These are phyloP conservation scores for Pantelozetes paolii DNA, from an alignment of 2,888 invertebrate genomes.

Conservation along the genomic window DNA sequence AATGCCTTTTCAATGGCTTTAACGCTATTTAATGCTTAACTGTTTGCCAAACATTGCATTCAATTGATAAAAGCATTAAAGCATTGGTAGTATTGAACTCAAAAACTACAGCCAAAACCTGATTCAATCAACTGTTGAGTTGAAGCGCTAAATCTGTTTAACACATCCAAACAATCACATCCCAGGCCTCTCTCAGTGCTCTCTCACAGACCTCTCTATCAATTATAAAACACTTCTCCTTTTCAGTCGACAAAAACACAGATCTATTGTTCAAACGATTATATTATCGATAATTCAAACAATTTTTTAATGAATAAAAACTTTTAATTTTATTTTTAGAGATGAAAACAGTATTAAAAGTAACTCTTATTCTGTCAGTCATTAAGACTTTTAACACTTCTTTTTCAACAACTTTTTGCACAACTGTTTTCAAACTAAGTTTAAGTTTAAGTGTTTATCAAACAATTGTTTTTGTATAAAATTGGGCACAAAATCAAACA, in stretches of 20 bases:
- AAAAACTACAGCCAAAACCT: background rate
- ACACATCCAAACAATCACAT: too few species aligned
- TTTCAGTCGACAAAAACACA: background rate
- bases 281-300: background rate
- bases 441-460: background rate
- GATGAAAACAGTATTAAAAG: background rate
- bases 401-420: background rate
- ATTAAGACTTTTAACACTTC: background rate
- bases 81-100: constrained; percentile 22
- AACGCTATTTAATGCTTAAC: background rate
- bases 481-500: constrained; percentile 17
- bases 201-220: too few species aligned
- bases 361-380: background rate
- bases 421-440: background rate
- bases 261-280: background rate
- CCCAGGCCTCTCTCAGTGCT: too few species aligned
- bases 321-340: background rate
- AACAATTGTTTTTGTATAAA: background rate
- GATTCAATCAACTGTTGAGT: constrained; percentile 7
- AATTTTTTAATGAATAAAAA: background rate
- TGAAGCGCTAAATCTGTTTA: too few species aligned
- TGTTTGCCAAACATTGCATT: background rate
- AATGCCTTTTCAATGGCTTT: background rate
- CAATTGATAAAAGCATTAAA: too few species aligned
- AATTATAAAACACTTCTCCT: constrained; percentile 1